Percentiles rank a stretch among this genome's conserved stretches.
phyloP scores from a whole-genome alignment of 2,113 vertebrate genomes.

The Gila orcuttii region DNA sequence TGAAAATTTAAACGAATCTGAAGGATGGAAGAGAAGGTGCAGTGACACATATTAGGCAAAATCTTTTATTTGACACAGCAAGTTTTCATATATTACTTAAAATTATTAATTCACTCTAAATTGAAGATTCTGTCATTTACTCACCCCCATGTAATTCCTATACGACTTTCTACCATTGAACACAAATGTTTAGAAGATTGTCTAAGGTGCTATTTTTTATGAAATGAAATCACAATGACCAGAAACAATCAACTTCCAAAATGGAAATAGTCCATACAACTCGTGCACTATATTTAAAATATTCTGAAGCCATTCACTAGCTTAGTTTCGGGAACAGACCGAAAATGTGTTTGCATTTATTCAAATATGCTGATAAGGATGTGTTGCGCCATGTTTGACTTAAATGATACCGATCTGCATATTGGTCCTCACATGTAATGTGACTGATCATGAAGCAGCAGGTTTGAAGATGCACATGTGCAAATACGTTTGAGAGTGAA shows the following conservation, averaged over 20 bases:
- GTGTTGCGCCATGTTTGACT: neutral
- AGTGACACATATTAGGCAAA: neutral
- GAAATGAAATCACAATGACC: neutral
- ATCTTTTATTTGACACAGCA: neutral
- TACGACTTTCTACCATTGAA: neutral
- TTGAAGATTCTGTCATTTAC: neutral
- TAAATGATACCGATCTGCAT: neutral
- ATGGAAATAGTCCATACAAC: neutral
- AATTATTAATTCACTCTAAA: neutral
- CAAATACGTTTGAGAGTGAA: neutral
- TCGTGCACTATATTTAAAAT: neutral
- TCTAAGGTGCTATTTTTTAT: neutral
- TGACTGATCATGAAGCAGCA: neutral
- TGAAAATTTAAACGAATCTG: neutral
- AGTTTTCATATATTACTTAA: neutral
- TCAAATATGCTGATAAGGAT: neutral
- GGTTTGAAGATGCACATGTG: neutral
- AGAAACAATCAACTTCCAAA: neutral
- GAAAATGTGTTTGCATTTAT: neutral
- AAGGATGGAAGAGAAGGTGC: neutral
- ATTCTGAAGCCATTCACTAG: neutral
- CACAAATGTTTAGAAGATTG: neutral
- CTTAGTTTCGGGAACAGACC: neutral
- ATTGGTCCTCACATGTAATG: neutral
- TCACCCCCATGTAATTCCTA: neutral